These are phyloP conservation scores for Cololabis saira DNA, from an alignment of 2,113 vertebrate genomes.

Conservation along the genomic window DNA sequence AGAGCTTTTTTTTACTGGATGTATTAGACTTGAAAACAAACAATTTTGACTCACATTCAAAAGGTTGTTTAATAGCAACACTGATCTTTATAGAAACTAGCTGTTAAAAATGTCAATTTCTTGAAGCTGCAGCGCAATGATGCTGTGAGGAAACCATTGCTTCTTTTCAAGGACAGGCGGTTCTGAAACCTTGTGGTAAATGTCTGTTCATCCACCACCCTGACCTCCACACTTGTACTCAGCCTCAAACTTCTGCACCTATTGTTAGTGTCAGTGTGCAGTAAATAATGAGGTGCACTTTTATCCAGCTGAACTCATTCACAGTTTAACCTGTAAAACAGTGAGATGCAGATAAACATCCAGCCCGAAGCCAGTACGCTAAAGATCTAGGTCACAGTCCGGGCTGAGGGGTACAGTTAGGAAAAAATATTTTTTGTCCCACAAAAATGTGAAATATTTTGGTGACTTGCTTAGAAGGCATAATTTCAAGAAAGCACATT, in stretches of 20 bases:
- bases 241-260: background rate
- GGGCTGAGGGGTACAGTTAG: background rate
- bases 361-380: background rate
- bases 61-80: no score
- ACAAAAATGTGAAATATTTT: background rate
- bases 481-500: background rate
- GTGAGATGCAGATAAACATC: background rate
- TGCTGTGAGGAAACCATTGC: no score
- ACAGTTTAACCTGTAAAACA: background rate
- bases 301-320: background rate
- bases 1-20: background rate
- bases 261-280: no score
- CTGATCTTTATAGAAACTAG: background rate
- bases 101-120: background rate
- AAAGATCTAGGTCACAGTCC: slow-evolving; percentile 6
- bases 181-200: background rate
- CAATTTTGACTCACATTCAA: no score
- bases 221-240: background rate
- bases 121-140: background rate
- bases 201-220: background rate
- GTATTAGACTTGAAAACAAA: no score
- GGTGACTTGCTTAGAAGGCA: background rate
- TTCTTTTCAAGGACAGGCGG: no score
- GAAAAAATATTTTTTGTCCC: background rate
- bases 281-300: background rate